These are phyloP conservation scores for Leptopilina drosophilae DNA, from an alignment of 2,888 invertebrate genomes.

Conservation along the genomic window DNA sequence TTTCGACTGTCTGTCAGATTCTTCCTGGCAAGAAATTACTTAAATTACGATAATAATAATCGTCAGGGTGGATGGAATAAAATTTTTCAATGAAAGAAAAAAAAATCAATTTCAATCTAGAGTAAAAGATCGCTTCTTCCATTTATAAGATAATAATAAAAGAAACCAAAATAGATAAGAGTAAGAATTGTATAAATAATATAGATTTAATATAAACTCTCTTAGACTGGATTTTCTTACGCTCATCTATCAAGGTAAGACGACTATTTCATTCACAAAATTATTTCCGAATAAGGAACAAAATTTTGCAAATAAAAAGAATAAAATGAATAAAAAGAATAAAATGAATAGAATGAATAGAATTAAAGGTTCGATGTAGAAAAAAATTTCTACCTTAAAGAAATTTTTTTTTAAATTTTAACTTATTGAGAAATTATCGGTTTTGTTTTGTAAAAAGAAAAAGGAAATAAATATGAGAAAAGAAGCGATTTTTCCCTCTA, in stretches of 20 bases:
- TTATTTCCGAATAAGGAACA: too few species aligned
- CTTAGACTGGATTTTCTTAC: conserved; percentile 30
- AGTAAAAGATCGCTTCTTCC: conserved; percentile 2
- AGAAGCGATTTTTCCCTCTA: conserved; percentile 18
- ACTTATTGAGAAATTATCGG: too few species aligned
- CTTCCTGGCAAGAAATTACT: too few species aligned
- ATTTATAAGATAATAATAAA: background rate
- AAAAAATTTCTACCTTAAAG: background rate
- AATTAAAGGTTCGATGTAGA: too few species aligned
- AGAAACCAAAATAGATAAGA: conserved; percentile 6
- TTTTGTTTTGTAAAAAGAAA: background rate
- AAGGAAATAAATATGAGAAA: conserved; percentile 10
- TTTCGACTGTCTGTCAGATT: too few species aligned
- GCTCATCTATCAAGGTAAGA: conserved; percentile 13
- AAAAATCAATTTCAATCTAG: background rate
- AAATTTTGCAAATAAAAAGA: background rate
- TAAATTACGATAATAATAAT: background rate
- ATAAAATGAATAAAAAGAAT: background rate
- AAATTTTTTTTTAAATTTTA: background rate
- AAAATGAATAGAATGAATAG: background rate
- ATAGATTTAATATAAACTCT: conserved; percentile 14
- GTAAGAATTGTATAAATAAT: conserved; percentile 30
- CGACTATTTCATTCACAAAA: background rate
- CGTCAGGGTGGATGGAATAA: background rate
- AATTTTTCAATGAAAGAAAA: background rate